Evolutionary conservation across 2,888 invertebrate genomes (phyloP), one percentile per base, ranked within the genome.

Genomic region (Eumacrocentrus americanus): DNA sequence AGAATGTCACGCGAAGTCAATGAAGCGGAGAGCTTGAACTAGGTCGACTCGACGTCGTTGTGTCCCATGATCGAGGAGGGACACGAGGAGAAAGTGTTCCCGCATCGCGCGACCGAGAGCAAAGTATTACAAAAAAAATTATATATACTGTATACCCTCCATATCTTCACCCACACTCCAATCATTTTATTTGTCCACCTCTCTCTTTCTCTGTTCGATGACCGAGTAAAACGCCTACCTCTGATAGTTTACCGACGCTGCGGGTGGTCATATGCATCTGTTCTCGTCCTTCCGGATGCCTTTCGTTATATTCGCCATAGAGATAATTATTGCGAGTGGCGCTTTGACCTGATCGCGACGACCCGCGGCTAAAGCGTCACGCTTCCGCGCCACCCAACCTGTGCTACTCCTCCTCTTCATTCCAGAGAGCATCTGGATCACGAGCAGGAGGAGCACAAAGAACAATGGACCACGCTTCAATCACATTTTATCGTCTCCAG

Each of bases 1-100:
- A 52, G 23, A 51, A 60, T 63, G 56, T 58, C 60, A 67, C 60
- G 56, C 56, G 46, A 51, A 63, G 67, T 57, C 53, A 53, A 61
- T 47, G 62, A 62, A 58, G 44, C 42, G 52, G 9, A 52, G 57
- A 46, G 50, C 46, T 52, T 23, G 47, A 72, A 72, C 70, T 71
- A 61, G 71, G 71, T 72, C 70, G 67, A 58, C 61, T 40, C 66
- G 59, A 66, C 12, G 11, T 11, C 23, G 23, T n/a, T 11, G 11
- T 23, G n/a, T 23, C 71, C 65, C 68, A 68, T 61, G 66, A 69
- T 69, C 52, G 61, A 14, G 25, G 7, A 38, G 29, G 29, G 29
- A 29, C 29, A 71, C 58, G 68, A 70, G 74, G n/a, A 75, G 76
- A 76, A 78, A 76, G 77, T 76, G 71, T 69, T 71, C 69, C 68